Percentiles rank a stretch among this genome's conserved stretches.
Conservation (phyloP, 2,113 vertebrate species). For the Procavia capensis region DNA sequence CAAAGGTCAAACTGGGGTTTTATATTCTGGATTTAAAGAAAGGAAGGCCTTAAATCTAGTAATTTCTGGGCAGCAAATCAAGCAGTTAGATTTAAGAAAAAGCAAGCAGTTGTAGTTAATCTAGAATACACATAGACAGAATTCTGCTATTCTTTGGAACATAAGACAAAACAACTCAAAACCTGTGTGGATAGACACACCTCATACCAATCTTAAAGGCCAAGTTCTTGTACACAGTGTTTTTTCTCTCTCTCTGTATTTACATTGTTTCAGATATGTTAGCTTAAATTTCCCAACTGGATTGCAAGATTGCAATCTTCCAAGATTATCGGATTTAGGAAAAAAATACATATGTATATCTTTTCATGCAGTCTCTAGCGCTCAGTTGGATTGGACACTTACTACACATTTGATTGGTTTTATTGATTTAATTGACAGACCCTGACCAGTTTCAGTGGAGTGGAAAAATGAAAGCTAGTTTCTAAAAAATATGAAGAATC, state of each 20-base stretch:
- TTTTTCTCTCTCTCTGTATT: background rate
- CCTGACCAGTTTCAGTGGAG: background rate
- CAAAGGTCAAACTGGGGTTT: background rate
- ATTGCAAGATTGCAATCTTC: background rate
- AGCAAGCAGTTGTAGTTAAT: background rate
- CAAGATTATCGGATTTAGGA: background rate
- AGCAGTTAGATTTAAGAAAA: background rate
- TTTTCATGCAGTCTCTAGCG: background rate
- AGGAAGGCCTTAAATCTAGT: background rate
- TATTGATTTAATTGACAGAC: conserved; percentile 36
- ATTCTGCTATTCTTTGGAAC: background rate
- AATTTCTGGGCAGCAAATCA: background rate
- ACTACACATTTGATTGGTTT: background rate
- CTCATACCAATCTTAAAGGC: background rate
- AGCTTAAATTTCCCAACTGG: background rate
- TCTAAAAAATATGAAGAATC: background rate
- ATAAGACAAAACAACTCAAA: background rate
- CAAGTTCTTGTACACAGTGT: background rate
- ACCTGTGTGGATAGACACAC: background rate
- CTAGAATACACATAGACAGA: background rate
- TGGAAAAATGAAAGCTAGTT: background rate
- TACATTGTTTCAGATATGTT: background rate
- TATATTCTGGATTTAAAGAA: background rate
- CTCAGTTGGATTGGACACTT: background rate
- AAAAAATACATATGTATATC: no score